phyloP scores from a whole-genome alignment of 2,113 vertebrate species.

The Sisor rabdophorus region DNA sequence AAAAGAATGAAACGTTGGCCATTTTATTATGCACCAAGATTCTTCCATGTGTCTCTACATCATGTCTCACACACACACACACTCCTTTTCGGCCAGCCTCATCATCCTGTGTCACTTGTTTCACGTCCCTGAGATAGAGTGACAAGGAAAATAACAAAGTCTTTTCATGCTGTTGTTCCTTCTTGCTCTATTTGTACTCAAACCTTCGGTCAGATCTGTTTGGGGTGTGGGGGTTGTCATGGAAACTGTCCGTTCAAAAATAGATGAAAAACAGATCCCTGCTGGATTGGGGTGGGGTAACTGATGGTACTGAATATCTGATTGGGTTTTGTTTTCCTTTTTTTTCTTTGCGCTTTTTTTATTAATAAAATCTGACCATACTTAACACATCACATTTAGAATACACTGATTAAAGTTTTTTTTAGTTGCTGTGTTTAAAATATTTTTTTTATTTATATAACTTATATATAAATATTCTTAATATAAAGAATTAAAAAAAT shows the following conservation, averaged over 20 bases:
- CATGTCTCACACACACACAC: constrained; percentile 37
- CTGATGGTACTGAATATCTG: constrained; percentile 55
- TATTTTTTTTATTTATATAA: too few species aligned
- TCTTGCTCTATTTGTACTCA: constrained; percentile 51
- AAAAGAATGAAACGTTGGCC: too few species aligned
- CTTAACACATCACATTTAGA: too few species aligned
- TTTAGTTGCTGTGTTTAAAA: too few species aligned
- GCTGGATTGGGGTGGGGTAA: constrained; percentile 54
- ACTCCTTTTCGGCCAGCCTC: neutral
- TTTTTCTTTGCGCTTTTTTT: neutral
- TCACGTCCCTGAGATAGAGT: neutral
- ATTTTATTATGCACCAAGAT: constrained; percentile 15
- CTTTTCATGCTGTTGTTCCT: constrained; percentile 19
- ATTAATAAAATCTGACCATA: too few species aligned
- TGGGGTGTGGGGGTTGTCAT: constrained; percentile 63
- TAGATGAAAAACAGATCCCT: constrained; percentile 61
- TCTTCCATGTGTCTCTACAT: constrained; percentile 9
- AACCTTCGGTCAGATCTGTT: constrained; percentile 56
- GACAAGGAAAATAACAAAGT: constrained; percentile 2
- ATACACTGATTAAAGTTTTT: too few species aligned
- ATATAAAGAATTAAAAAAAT: too few species aligned
- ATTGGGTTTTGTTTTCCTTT: neutral
- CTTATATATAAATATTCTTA: too few species aligned
- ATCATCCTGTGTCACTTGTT: constrained; percentile 8
- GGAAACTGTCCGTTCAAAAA: constrained; percentile 71